Evolutionary conservation across 1,140 invertebrate genomes (phyloP), one percentile per base, ranked within the genome.

Genomic region (Oppia nitens): DNA sequence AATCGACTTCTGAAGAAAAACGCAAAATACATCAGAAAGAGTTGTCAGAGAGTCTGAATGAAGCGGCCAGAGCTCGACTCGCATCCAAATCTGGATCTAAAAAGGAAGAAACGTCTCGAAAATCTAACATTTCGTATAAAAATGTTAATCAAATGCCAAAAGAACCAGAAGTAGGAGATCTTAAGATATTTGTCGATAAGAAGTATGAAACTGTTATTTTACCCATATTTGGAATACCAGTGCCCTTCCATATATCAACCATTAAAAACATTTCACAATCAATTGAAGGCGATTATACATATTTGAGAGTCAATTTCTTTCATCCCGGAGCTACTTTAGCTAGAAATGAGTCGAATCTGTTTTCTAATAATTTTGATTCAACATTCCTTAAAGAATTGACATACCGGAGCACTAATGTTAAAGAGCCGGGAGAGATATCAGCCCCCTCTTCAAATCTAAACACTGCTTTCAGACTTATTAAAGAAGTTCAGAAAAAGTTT

Each of bases 321-420:
- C 93, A 98, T 74, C 95, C 95, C 26, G 95, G 95, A 11, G 86
- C 89, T 12, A 87, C 89, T 2, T 85, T 97, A 78, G 91, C 89
- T 1, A 82, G 87, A 62, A 90, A 86, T 66, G 91, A 94, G 69
- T 85, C 86, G 17, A 83, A 83, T 20, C 77, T 81, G 24, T 97
- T 93, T 70, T 83, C 88, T 1, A 86, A 95, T 67, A 88, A 91
- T 0, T 45, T 47, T 1, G 90, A 98, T 72, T 88, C 91, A 3
- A 94, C 88, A 12, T 98, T 94, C 71, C 80, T 98, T 3, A 99
- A 98, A 77, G 95, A 98, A 83, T 83, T 98, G 84, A 98, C 94
- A n/a, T 98, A 96, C 71, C 82, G 94, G 66, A 95, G 91, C 72
- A 92, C 87, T 62, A 98, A 99, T 73, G 84, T 85, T 20, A 98